Evolutionary conservation across 2,113 vertebrate species (phyloP).

Genomic region (Carlito syrichta): DNA sequence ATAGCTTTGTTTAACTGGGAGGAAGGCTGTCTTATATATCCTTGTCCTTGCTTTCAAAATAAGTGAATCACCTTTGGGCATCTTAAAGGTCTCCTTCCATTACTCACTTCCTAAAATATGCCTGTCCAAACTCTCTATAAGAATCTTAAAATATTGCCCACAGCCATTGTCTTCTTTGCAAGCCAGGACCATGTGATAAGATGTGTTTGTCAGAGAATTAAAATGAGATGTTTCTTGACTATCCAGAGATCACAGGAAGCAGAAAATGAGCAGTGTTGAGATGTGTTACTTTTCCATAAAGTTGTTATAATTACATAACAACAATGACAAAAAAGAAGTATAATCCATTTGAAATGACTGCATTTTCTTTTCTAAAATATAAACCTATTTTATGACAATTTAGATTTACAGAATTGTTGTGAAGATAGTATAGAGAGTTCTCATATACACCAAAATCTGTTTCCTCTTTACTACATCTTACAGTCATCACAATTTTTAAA

Average conservation of each 20-base stretch:
- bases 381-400: background rate
- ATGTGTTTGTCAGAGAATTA: background rate
- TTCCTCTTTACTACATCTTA: background rate
- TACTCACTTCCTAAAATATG: background rate
- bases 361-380: background rate
- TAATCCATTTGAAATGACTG: background rate
- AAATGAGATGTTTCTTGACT: background rate
- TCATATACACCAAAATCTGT: background rate
- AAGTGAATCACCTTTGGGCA: background rate
- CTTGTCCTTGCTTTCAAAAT: background rate
- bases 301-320: conserved; percentile 1
- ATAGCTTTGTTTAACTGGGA: background rate
- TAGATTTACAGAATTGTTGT: background rate
- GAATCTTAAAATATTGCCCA: background rate
- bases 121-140: background rate
- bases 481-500: background rate
- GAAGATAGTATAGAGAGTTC: background rate
- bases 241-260: background rate
- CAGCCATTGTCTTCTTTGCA: background rate
- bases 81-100: background rate
- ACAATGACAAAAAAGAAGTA: background rate
- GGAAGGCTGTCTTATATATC: background rate
- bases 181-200: background rate
- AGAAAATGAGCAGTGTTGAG: background rate
- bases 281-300: background rate